A percentile compares a stretch with the other conserved stretches of the same genome.
Conservation (phyloP, 64 coral and sea anemone genomes). For the Trachythela sp. region DNA sequence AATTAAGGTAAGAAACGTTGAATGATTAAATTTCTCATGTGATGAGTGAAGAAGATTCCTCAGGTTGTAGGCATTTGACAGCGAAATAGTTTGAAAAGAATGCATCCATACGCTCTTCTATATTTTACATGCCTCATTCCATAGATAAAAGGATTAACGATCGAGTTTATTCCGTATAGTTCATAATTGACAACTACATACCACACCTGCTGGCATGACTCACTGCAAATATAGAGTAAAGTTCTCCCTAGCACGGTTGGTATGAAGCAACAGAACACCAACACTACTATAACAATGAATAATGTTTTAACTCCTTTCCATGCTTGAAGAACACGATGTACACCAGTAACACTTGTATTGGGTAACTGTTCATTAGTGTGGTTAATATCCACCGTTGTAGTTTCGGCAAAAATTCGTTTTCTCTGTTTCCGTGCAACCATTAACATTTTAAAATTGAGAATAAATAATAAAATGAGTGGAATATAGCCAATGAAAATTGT, state of each 20-base stretch:
- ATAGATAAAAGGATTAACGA: too few relatives aligned
- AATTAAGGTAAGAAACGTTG: too few relatives aligned
- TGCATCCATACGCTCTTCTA: background rate
- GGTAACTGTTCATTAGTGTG: background rate
- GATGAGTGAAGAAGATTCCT: too few relatives aligned
- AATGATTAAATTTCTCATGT: too few relatives aligned
- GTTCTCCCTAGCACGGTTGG: background rate
- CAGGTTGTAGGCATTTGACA: too few relatives aligned
- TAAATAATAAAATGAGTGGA: background rate
- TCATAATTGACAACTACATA: background rate
- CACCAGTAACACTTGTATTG: background rate
- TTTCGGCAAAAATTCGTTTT: background rate
- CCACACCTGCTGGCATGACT: background rate
- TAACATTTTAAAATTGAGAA: background rate
- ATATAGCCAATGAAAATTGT: background rate
- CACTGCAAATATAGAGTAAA: background rate
- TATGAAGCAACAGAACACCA: background rate
- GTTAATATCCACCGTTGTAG: background rate
- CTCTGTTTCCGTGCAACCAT: background rate
- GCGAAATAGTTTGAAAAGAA: background rate
- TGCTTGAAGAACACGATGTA: background rate
- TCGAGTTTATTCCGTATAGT: background rate
- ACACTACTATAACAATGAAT: background rate
- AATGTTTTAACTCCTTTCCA: background rate
- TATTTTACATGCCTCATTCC: background rate